phyloP scores from a whole-genome alignment of 2,888 invertebrate genomes.

The Tetragnatha montana region DNA sequence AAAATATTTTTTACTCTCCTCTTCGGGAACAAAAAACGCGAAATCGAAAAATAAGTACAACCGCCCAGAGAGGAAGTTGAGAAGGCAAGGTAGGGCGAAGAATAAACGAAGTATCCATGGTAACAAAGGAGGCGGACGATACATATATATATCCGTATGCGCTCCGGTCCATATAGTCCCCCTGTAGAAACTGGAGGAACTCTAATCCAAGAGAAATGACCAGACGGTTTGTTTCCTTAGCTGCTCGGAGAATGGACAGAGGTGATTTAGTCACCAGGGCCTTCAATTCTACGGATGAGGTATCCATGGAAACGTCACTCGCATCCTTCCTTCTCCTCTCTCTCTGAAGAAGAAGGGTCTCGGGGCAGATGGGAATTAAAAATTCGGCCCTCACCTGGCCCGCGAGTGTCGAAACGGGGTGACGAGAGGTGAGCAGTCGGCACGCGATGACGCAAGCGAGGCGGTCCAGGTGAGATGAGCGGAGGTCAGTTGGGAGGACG shows the following conservation, averaged over 20 bases:
- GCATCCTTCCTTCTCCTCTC: slow-evolving; percentile 51
- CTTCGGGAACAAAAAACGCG: slow-evolving; percentile 45
- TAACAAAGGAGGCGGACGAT: slow-evolving; percentile 36
- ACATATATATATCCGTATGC: slow-evolving; percentile 43
- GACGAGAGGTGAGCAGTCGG: not conserved
- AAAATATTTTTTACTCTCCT: too few relatives aligned
- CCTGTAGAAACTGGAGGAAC: slow-evolving; percentile 66
- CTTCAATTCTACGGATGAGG: slow-evolving; percentile 68
- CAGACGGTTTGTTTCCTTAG: slow-evolving; percentile 72
- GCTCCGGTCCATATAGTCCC: slow-evolving; percentile 48
- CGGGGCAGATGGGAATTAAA: slow-evolving; percentile 57
- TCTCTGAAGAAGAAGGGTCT: slow-evolving; percentile 37
- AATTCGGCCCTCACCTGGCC: slow-evolving; percentile 47
- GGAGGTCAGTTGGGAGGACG: too few relatives aligned
- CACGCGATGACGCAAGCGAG: not conserved
- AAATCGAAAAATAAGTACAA: slow-evolving; percentile 71
- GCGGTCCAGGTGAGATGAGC: too few relatives aligned
- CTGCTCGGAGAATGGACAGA: slow-evolving; percentile 69
- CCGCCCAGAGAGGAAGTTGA: slow-evolving; percentile 67
- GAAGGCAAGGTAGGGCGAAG: slow-evolving; percentile 65
- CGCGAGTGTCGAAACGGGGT: not conserved
- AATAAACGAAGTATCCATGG: slow-evolving; percentile 67
- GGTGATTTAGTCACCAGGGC: slow-evolving; percentile 70
- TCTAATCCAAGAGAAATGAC: slow-evolving; percentile 72
- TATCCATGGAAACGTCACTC: slow-evolving; percentile 70